Evolutionary conservation across 2,113 vertebrate genomes (phyloP).

Genomic region (Acrocephalus arundinaceus): DNA sequence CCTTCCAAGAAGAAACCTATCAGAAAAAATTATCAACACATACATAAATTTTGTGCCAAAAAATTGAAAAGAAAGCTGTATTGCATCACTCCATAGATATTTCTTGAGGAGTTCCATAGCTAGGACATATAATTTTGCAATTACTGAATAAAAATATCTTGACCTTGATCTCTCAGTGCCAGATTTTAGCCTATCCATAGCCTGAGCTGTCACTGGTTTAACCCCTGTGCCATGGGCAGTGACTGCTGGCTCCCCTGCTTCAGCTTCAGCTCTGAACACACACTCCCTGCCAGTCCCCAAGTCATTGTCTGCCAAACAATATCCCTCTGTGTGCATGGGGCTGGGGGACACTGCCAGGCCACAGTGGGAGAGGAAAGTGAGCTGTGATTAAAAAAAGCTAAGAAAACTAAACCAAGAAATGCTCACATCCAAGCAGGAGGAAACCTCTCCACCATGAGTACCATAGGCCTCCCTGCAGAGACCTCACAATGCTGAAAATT

Average conservation of each 20-base stretch:
- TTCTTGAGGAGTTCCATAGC: background rate
- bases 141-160: background rate
- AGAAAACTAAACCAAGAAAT: background rate
- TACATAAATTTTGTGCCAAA: background rate
- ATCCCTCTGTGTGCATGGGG: background rate
- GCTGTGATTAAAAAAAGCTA: background rate
- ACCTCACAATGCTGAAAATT: background rate
- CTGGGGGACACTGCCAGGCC: background rate
- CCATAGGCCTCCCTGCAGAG: background rate
- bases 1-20: background rate
- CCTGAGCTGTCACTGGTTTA: background rate
- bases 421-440: background rate
- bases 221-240: accelerated
- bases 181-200: background rate
- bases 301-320: background rate
- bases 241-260: background rate
- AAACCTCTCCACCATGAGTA: background rate
- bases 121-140: background rate
- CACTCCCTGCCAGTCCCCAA: accelerated
- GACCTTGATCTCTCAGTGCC: background rate
- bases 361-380: background rate
- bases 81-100: background rate
- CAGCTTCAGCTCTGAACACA: background rate
- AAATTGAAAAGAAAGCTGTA: background rate
- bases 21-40: background rate